phyloP scores from a whole-genome alignment of 2,797 vertebrate species.

The Protonibea diacanthus region DNA sequence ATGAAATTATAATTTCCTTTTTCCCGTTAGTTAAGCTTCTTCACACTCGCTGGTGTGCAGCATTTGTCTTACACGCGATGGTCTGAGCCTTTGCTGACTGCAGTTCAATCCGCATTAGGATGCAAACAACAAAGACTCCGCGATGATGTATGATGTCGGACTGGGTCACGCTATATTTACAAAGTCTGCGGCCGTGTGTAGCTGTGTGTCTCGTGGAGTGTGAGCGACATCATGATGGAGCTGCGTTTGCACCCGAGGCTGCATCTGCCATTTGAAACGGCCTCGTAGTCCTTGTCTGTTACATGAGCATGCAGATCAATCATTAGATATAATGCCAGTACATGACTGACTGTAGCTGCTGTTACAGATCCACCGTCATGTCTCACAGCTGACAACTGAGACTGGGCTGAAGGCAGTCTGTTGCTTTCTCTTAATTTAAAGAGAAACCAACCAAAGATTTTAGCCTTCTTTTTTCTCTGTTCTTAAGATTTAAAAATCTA shows the following conservation, averaged over 20 bases:
- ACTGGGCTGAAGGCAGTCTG: neutral
- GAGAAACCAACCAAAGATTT: too few species aligned
- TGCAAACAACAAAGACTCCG: neutral
- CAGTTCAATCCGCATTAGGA: neutral
- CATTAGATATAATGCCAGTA: conserved; percentile 24
- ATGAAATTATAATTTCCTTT: too few species aligned
- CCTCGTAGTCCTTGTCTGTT: conserved; percentile 48
- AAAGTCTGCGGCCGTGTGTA: neutral
- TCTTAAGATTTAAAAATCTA: neutral
- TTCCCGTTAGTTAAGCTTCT: neutral
- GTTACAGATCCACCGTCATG: conserved; percentile 9
- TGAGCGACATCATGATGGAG: conserved; percentile 36
- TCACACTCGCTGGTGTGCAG: neutral
- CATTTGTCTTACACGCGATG: conserved; percentile 1
- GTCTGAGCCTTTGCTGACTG: neutral
- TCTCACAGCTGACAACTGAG: conserved; percentile 1
- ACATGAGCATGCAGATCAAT: conserved; percentile 53
- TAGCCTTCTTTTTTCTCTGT: neutral
- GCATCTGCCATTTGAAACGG: conserved; percentile 41
- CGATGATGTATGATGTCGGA: neutral
- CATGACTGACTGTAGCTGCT: conserved; percentile 19
- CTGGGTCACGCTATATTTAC: neutral
- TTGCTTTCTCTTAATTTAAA: neutral
- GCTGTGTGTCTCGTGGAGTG: neutral
- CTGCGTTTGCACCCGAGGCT: conserved; percentile 38